Evolutionary conservation across 1,140 invertebrate genomes (phyloP), one percentile per base, ranked within the genome.

Genomic region (Temnothorax nylanderi): DNA sequence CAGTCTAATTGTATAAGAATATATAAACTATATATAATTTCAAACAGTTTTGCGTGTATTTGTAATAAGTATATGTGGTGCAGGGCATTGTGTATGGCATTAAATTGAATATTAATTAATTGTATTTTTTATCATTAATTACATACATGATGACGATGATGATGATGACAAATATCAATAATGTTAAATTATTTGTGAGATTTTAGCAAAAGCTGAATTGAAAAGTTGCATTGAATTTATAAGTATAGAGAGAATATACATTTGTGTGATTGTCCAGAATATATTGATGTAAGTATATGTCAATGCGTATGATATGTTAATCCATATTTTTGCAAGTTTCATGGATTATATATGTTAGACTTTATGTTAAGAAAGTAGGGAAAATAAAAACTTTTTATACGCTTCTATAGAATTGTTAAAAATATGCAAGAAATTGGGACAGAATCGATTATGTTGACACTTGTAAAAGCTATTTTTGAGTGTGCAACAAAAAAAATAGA

Each of bases 401-500:
- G 11, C n/a, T 44, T 44, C 41, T 44, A 13, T 3, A 65, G 8
- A 26, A n/a, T 51, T 41, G 21, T 7, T n/a, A n/a, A 41, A 41
- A 74, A 58, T 6, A 32, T 34, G 80, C 13, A 58, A 74, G 37
- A 82, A 47, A 44, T 44, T 69, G 13, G 13, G 3, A 72, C 32
- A 72, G 51, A 47, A 74, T 82, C 26, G 7, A 74, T 82, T n/a
- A 74, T 11, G 13, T 74, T 60, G 16, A 58, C 8, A 3, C 37
- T 74, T 74, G 21, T 58, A 44, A 58, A 72, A 74, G 34, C 26
- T 74, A 60, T 82, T 72, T 72, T 74, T 58, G 65, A 81, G 7
- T 44, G 16, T 58, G 18, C 18, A 21, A n/a, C 44, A 82, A 26
- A 18, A 58, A 60, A 74, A 82, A 47, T 82, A 26, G 51, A 82